phyloP scores from a whole-genome alignment of 2,113 vertebrate genomes.

The Paraplagusia blochii region DNA sequence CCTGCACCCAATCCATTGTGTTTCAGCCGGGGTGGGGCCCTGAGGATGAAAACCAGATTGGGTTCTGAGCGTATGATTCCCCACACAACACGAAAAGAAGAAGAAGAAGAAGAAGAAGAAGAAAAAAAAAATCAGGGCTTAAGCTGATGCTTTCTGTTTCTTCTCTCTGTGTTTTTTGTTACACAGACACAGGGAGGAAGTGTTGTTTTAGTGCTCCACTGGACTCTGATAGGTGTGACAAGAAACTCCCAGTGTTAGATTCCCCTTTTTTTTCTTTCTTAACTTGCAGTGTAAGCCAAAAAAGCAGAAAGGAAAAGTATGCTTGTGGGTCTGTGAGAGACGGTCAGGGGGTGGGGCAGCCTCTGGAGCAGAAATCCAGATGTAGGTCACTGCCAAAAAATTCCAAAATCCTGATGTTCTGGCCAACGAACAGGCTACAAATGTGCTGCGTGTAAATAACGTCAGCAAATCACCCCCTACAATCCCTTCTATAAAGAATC shows the following conservation, averaged over 20 bases:
- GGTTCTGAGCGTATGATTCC: conserved; percentile 43
- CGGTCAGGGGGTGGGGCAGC: conserved; percentile 57
- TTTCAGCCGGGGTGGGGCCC: conserved; percentile 65
- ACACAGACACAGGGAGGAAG: conserved; percentile 33
- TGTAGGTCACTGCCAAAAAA: conserved; percentile 78
- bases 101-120: no score
- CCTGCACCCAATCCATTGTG: conserved; percentile 71
- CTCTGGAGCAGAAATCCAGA: conserved; percentile 76
- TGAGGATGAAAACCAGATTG: conserved; percentile 71
- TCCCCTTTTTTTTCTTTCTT: conserved; percentile 20
- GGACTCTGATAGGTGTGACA: conserved; percentile 48
- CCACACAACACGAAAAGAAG: conserved; percentile 37
- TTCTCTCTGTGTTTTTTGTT: conserved; percentile 33
- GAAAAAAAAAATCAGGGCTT: conserved; percentile 30
- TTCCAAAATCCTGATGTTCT: conserved; percentile 74
- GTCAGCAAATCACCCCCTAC: conserved; percentile 69
- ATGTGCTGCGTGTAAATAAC: conserved; percentile 75
- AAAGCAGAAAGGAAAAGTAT: conserved; percentile 16
- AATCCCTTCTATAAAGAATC: conserved; percentile 69
- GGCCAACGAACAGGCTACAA: conserved; percentile 69
- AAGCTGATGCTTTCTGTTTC: conserved; percentile 28
- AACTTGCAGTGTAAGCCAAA: conserved; percentile 18
- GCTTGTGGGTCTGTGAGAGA: conserved; percentile 51
- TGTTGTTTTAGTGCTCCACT: conserved; percentile 41
- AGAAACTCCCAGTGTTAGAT: conserved; percentile 32